phyloP scores from a whole-genome alignment of 2,113 vertebrate genomes.

The Colinus virginianus region DNA sequence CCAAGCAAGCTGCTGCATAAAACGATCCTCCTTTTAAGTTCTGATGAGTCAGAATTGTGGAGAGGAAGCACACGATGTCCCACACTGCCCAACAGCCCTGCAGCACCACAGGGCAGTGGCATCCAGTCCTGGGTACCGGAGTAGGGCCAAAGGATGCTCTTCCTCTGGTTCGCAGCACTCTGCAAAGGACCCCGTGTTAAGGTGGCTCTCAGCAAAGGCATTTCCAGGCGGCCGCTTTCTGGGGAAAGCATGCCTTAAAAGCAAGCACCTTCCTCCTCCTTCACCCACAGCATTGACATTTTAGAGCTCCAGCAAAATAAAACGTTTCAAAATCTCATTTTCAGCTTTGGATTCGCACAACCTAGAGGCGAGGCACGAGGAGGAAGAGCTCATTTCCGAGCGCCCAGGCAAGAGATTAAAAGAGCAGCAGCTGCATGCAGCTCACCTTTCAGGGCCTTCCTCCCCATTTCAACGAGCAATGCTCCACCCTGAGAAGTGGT shows the following conservation, averaged over 20 bases:
- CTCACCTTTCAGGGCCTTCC: background rate
- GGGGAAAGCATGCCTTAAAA: slow-evolving; percentile 38
- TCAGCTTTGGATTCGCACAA: slow-evolving; percentile 45
- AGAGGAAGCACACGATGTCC: background rate
- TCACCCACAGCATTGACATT: slow-evolving; percentile 53
- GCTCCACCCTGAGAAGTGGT: background rate
- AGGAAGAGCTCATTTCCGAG: slow-evolving; percentile 5
- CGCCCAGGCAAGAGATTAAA: background rate
- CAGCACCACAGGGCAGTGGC: background rate
- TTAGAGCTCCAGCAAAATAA: slow-evolving; percentile 25
- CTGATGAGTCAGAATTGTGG: background rate
- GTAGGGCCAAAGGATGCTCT: background rate
- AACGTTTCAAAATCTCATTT: slow-evolving; percentile 32
- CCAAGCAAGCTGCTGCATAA: accelerated
- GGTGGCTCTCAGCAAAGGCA: background rate
- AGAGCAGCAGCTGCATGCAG: background rate
- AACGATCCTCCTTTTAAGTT: background rate
- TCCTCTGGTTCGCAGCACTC: background rate
- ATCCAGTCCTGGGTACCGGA: background rate
- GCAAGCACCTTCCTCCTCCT: background rate
- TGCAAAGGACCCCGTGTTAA: slow-evolving; percentile 13
- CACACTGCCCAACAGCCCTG: background rate
- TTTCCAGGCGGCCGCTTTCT: background rate
- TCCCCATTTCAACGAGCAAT: background rate
- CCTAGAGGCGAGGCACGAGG: background rate